A percentile compares a stretch with the other conserved stretches of the same genome.
These are phyloP conservation scores for Oceanodroma tethys DNA, from an alignment of 2,113 vertebrate genomes.

Conservation along the genomic window DNA sequence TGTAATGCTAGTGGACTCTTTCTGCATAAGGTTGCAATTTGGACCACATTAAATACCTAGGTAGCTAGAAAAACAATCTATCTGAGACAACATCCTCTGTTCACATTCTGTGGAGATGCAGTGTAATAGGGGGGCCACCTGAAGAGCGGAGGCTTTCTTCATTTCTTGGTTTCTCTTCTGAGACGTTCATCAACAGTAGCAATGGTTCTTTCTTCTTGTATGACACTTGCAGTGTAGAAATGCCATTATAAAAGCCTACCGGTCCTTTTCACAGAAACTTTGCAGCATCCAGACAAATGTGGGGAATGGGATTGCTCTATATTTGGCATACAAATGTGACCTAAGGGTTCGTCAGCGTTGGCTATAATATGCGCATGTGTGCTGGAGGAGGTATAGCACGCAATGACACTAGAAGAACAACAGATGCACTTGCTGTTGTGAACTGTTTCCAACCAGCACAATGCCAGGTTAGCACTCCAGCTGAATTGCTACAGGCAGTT, in stretches of 20 bases:
- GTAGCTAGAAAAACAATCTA: background rate
- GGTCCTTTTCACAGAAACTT: background rate
- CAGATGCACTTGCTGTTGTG: background rate
- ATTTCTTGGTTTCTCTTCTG: background rate
- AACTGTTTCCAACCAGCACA: background rate
- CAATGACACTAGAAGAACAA: background rate
- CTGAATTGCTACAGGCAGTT: slow-evolving; percentile 1
- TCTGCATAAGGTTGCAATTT: background rate
- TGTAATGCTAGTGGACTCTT: background rate
- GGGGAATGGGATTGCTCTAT: background rate
- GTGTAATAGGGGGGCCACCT: background rate
- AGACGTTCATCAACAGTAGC: background rate
- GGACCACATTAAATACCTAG: background rate
- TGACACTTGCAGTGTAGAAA: background rate
- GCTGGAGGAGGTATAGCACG: background rate
- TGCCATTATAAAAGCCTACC: background rate
- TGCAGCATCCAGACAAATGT: background rate
- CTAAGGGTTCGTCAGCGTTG: background rate
- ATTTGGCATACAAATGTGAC: background rate
- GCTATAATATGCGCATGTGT: background rate
- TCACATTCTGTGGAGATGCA: background rate
- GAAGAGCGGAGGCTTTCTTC: background rate
- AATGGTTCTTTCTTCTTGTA: background rate
- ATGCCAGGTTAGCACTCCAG: background rate
- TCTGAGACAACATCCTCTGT: background rate